Conservation (phyloP, 2,888 invertebrate species). For the Trilocha varians region DNA sequence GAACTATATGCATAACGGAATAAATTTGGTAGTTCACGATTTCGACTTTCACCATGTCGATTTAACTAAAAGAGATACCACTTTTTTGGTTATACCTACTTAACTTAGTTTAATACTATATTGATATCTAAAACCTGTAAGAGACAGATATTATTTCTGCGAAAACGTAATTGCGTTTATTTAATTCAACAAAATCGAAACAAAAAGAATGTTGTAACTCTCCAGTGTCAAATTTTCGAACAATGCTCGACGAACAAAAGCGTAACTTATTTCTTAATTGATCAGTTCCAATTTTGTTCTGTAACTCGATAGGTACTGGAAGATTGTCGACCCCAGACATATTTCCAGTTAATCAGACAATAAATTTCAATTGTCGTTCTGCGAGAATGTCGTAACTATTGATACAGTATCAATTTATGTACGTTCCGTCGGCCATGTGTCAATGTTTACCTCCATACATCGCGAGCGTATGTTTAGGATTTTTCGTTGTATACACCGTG, state of each 20-base stretch:
- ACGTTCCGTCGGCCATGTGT: conserved; percentile 26
- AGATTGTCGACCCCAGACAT: conserved; percentile 33
- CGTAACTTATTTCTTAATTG: conserved; percentile 12
- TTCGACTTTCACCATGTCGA: no score
- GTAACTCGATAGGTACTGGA: conserved; percentile 30
- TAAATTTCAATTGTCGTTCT: conserved; percentile 44
- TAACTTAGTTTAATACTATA: no score
- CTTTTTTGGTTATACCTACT: no score
- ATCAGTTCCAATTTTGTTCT: conserved; percentile 29
- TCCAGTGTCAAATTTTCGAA: not conserved
- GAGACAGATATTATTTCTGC: no score
- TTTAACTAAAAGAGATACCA: no score
- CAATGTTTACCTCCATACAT: conserved; percentile 31
- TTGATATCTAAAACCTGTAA: no score
- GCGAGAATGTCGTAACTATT: conserved; percentile 22
- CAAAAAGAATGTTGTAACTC: not conserved
- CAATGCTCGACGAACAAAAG: not conserved
- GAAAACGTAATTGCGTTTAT: no score
- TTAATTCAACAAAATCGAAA: no score
- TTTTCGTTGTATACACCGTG: conserved; percentile 33
- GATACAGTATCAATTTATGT: conserved; percentile 29
- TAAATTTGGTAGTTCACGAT: no score
- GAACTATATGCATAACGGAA: no score
- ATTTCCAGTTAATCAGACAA: conserved; percentile 42
- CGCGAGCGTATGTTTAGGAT: conserved; percentile 17